Evolutionary conservation across 2,113 vertebrate species (phyloP), one percentile per base, ranked within the genome.

Genomic region (Lethenteron camtschaticum): DNA sequence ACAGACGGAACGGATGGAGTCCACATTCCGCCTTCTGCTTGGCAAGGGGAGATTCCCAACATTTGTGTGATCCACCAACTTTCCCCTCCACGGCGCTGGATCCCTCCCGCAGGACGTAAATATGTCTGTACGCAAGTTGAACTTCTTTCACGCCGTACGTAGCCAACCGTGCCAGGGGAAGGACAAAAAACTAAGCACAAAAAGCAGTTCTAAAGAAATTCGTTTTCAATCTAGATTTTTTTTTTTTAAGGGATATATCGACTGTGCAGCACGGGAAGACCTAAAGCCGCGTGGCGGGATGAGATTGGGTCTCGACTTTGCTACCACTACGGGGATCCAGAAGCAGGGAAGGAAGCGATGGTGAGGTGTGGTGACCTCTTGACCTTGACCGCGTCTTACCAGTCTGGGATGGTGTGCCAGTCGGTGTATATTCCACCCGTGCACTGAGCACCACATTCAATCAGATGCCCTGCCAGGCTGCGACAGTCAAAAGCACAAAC

Each of bases 381-480:
- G 41, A 41, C 41, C 41, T 41, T 41, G 41, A 41, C 41, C 41
- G 41, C 70, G 73, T 75, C 80, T 75, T 78, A 90, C 86, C 83
- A 88, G 78, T 87, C 79, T 7, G 84, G 81, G 18, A 92, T 83
- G 3, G 69, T 73, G 73, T 85, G 82, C 85, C 85, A 89, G n/a
- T 89, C 83, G 2, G 85, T 88, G 79, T 88, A 86, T 81, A 88
- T 84, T 12, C 87, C 87, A 24, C 85, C 86, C 2, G 85, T 92
- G 69, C 81, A 83, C 13, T 91, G 86, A 74, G 85, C 80, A 2
- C 85, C 86, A 24, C 86, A 88, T 76, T 90, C 87, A 70, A 86
- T 85, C 66, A 89, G 81, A 75, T 90, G 86, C 73, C 83, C 85
- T 74, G 84, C 84, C 58, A 88, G 85, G 72, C 86, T 90, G 71